Evolutionary conservation across 2,797 vertebrate genomes (phyloP).

Genomic region (Xerus rutilus): DNA sequence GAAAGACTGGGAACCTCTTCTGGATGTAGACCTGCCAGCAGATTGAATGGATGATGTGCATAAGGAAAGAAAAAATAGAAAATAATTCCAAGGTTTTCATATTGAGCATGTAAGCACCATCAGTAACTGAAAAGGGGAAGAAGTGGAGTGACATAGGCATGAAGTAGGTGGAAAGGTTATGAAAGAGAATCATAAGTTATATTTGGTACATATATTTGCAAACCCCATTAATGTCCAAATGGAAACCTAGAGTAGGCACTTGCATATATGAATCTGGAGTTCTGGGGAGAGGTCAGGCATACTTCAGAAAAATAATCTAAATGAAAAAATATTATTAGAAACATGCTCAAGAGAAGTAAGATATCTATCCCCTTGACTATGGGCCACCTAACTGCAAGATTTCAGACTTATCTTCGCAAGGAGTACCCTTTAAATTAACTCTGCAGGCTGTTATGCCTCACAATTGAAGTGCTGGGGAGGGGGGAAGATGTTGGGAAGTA

Average conservation of each 20-base stretch:
- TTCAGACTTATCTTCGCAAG: too few relatives aligned
- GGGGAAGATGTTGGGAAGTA: neutral
- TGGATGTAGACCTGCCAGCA: neutral
- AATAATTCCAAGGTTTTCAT: neutral
- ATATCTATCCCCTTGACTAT: neutral
- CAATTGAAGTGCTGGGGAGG: neutral
- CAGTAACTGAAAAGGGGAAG: neutral
- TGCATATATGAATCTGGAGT: neutral
- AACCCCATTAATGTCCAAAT: constrained; percentile 11
- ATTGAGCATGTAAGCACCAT: neutral
- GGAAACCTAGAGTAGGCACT: neutral
- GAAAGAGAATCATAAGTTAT: neutral
- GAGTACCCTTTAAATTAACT: neutral
- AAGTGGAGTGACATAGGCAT: constrained; percentile 1
- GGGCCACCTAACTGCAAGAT: too few relatives aligned
- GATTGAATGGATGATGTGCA: neutral
- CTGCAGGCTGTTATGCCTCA: neutral
- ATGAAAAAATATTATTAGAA: constrained; percentile 64
- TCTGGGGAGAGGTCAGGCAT: neutral
- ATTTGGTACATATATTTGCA: neutral
- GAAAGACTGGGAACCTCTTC: neutral
- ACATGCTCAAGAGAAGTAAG: neutral
- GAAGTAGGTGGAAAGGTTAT: neutral
- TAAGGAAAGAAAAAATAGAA: constrained; percentile 6
- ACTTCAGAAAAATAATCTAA: constrained; percentile 25